Evolutionary conservation across 1,140 invertebrate species (phyloP), one percentile per base, ranked within the genome.

Genomic region (Ridgeia piscesae): DNA sequence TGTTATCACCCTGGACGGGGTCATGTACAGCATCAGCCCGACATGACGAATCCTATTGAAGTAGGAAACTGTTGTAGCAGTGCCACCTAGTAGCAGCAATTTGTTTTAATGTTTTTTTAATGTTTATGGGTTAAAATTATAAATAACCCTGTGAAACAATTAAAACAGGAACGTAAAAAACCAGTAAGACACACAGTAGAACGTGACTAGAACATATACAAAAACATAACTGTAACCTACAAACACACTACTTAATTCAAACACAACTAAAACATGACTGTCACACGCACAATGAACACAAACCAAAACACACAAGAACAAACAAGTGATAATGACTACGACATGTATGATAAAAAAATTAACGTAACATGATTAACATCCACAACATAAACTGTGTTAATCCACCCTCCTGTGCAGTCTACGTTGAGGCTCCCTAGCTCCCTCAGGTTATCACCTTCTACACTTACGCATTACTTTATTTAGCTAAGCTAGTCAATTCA

Each of bases 11-110:
- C 50, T n/a, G 89, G 0, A 48, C 34, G 34, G 58, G 58, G 58
- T 77, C 58, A 77, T 92, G 9, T 2, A 27, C 33, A 93, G 17
- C 93, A 93, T 93, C 93, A 92, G 42, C 93, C 92, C 58, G 94
- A 93, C 31, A 11, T 14, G 31, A 88, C 8, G 91, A 50, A 88
- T 35, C 91, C 58, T 77, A 77, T 31, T 21, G 27, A 89, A 31
- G 88, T 9, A 33, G 33, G 8, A 34, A 35, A 48, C 6, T 48
- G 58, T 35, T 33, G 42, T 21, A 50, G 42, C 42, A 42, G 42
- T 6, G 42, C 42, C 42, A 42, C 11, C 42, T 42, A 42, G 4
- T 42, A 11, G 11, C 42, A 42, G 42, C 4, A 42, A 11, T 42
- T 42, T 42, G 42, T 77, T 27, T 77, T 77, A 4, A 27, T 77